A percentile compares a stretch with the other conserved stretches of the same genome.
Evolutionary conservation across 1,140 invertebrate species (phyloP).

Genomic region (Lethrus apterus): DNA sequence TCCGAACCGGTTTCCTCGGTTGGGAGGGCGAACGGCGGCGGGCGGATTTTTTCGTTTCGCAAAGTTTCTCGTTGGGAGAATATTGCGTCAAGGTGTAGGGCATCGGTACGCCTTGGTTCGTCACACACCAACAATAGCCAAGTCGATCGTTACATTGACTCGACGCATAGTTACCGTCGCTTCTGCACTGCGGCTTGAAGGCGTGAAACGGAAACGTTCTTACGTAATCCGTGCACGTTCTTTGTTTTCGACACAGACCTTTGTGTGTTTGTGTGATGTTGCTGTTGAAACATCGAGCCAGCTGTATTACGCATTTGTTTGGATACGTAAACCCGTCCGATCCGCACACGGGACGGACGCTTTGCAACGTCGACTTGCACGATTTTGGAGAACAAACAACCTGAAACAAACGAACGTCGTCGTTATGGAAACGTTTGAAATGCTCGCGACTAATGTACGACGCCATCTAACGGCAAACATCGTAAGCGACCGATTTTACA

Average conservation of each 20-base stretch:
- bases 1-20: constrained; percentile 27
- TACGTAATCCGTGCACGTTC: constrained; percentile 21
- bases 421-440: no score
- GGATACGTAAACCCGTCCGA: constrained; percentile 73
- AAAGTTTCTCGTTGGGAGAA: constrained; percentile 55
- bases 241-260: constrained; percentile 53
- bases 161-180: constrained; percentile 73
- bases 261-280: constrained; percentile 61
- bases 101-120: constrained; percentile 57
- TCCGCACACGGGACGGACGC: constrained; percentile 60
- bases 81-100: constrained; percentile 61
- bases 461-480: no score
- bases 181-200: constrained; percentile 59
- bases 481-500: no score
- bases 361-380: constrained; percentile 27
- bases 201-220: background rate
- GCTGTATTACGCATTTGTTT: constrained; percentile 65
- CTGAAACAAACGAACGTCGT: constrained; percentile 22
- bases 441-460: no score
- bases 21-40: constrained; percentile 19
- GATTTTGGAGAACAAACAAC: constrained; percentile 33
- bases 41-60: constrained; percentile 38
- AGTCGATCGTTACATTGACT: constrained; percentile 74
- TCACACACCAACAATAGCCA: constrained; percentile 80
- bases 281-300: constrained; percentile 60